Base-by-base conservation (phyloP, 2,797 vertebrate genomes). In the Aselliscus stoliczkanus region DNA sequence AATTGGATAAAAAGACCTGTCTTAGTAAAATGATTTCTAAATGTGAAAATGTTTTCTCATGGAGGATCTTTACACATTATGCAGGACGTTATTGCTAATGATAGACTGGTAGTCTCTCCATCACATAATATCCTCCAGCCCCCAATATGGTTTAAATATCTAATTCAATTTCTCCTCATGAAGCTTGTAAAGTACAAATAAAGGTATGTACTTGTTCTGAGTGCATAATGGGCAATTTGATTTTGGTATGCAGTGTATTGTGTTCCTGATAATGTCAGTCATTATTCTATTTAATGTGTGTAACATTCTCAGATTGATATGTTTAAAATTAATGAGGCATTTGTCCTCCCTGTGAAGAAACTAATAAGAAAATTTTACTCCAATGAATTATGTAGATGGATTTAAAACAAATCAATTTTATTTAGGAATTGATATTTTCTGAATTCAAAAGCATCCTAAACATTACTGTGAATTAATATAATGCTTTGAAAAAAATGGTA, bases 301-400 rank as follows among this genome's bases (percentile, higher is more conserved):
- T 93, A 97, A 44, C 82, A 92, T 98, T 98, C 97, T 98, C 86
- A 97, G 97, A 98, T 84, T 97, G 97, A 98, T 97, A 97, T 94
- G 58, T 97, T 98, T 98, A 97, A 98, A 98, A 98, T 98, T 98
- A 98, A 98, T 98, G 98, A 98, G 92, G 95, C 97, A 97, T 98
- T 98, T 97, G 72, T 98, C 97, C 96, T 97, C 88, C 93, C 93
- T 96, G 92, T 98, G 96, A 96, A 97, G 95, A 97, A 95, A 97
- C 97, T 97, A 98, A 97, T 97, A 94, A 97, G 96, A 39, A 93
- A 95, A 75, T 79, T 84, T 88, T 98, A 88, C 91, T 76, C 25
- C 52, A 34, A 56, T 97, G 96, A 98, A 98, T 98, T 98, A 98
- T 95, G 65, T 76, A 96, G 76, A 92, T 21, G 39, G 42, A 97